Evolutionary conservation across 1,140 invertebrate species (phyloP), one percentile per base, ranked within the genome.

Genomic region (Dufourea novaeangliae): DNA sequence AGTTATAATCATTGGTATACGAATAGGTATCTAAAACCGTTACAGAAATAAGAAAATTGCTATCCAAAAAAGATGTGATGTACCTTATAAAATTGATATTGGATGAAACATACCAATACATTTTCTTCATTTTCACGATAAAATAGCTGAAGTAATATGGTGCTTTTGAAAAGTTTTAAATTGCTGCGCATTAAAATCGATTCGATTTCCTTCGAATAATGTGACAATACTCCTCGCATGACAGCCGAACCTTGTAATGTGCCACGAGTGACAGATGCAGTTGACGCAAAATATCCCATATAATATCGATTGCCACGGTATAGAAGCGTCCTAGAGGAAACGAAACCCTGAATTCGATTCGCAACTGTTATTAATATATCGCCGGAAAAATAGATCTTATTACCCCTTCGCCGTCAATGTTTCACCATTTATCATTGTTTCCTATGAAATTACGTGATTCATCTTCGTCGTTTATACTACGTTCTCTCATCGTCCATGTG

Each of bases 271-370:
- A 84, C 83, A 84, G 83, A 84, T 84, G 83, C 70, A 76, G 72
- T 76, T 84, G 83, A 83, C 83, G 78, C 78, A 61, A 72, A 84
- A 84, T 84, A 78, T 84, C 83, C 83, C 83, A 84, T 84, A 84
- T 84, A 84, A 84, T 84, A 84, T 84, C 83, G 83, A 84, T 84
- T 76, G 61, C 68, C 32, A 76, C 71, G 39, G 37, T 61, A 57
- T 75, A 83, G 62, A 71, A 32, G 54, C 70, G 63, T 83, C 75
- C 77, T 76, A 68, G 39, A 78, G 50, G 56, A 84, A 75, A 76
- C 63, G 61, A 79, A 69, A 66, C 76, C 78, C 68, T 83, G 72
- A 80, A 83, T 84, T 63, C 68, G 68, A 66, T 57, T 63, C 63
- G 54, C 67, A 84, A 76, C 82, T 72, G 78, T 66, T 75, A 84